A percentile compares a stretch with the other conserved stretches of the same genome.
Conservation (phyloP, 1,140 invertebrate genomes). For the Harpegnathos saltator region DNA sequence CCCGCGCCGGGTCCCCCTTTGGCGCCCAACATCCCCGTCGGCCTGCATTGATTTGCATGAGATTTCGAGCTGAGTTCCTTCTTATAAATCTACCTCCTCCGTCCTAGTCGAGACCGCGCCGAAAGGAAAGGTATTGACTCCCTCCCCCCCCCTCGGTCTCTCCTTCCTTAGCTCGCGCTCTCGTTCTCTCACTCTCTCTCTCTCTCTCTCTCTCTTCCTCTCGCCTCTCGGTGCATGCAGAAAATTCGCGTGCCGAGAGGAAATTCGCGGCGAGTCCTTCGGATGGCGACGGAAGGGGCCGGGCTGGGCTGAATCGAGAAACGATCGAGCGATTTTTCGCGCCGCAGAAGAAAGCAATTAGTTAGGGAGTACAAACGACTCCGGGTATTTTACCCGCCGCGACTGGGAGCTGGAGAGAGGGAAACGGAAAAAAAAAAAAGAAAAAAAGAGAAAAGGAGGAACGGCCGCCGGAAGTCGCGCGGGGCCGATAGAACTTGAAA, state of each 20-base stretch:
- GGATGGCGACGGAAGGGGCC: not conserved
- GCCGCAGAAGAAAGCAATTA: conserved; percentile 56
- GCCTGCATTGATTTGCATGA: conserved; percentile 82
- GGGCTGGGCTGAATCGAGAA: conserved; percentile 39
- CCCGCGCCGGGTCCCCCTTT: conserved; percentile 24
- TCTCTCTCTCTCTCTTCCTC: not conserved
- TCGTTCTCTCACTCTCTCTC: not conserved
- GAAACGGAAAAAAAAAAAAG: not conserved
- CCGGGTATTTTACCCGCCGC: conserved; percentile 30
- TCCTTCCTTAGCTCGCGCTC: not conserved
- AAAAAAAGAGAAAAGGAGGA: not conserved
- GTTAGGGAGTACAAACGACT: conserved; percentile 51
- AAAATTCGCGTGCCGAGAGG: conserved; percentile 61
- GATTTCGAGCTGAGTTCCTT: conserved; percentile 76
- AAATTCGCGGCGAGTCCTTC: conserved; percentile 50
- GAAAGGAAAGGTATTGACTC: conserved; percentile 70
- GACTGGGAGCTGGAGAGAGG: not conserved
- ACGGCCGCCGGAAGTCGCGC: not conserved
- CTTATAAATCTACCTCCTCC: conserved; percentile 76
- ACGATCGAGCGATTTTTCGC: conserved; percentile 57
- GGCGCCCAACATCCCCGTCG: conserved; percentile 65
- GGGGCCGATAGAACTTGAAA: conserved; percentile 40
- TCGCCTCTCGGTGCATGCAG: conserved; percentile 50
- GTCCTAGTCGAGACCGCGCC: conserved; percentile 62
- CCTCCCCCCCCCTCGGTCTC: conserved; percentile 36